Conservation (phyloP, 2,797 vertebrate species). For the Podarcis lilfordi region DNA sequence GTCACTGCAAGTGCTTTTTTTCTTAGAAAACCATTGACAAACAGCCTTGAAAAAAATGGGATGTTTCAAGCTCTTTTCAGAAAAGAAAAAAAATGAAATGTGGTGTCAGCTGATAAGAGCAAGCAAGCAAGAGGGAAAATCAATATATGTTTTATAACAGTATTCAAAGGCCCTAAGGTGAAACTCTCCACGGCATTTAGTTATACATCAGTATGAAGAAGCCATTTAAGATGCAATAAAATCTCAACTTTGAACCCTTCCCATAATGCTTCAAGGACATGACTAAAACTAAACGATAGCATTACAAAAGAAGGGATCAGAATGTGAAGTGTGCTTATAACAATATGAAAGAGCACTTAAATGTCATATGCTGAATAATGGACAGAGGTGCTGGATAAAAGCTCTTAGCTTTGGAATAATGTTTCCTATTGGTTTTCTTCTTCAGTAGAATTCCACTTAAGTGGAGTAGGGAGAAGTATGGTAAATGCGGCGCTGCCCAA, state of each 20-base stretch:
- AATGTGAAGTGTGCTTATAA: not conserved
- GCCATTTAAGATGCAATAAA: not conserved
- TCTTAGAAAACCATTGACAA: not conserved
- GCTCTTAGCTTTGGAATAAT: not conserved
- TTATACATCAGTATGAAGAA: not conserved
- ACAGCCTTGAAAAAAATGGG: not conserved
- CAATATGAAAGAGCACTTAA: not conserved
- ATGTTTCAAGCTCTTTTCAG: not conserved
- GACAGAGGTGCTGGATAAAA: not conserved
- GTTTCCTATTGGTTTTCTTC: not conserved
- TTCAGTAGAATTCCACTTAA: too few species aligned
- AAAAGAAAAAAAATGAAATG: not conserved
- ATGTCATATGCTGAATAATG: not conserved
- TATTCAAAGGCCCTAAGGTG: conserved; percentile 12
- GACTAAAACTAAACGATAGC: not conserved
- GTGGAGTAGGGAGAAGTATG: too few species aligned
- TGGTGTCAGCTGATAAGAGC: not conserved
- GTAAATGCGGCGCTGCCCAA: too few species aligned
- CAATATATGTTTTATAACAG: not conserved
- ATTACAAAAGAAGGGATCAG: not conserved
- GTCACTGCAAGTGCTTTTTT: not conserved
- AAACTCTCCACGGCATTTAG: not conserved
- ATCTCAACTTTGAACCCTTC: not conserved
- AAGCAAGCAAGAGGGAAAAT: not conserved
- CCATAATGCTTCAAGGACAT: not conserved